Evolutionary conservation across 2,113 vertebrate species (phyloP), one percentile per base, ranked within the genome.

Genomic region (Desmodus rotundus): DNA sequence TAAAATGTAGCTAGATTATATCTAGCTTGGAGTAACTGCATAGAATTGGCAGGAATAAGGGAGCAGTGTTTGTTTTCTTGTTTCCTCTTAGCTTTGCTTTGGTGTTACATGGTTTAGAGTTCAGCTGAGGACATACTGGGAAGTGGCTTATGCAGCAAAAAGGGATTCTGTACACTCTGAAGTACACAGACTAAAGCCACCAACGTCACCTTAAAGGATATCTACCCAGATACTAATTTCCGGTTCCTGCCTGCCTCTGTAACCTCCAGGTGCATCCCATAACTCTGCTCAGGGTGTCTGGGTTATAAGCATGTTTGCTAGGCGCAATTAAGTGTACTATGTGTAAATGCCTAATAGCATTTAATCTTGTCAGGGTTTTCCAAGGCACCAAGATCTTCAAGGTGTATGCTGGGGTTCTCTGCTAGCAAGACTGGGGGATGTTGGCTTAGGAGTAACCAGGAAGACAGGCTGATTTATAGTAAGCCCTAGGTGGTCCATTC

Each of bases 61-160:
- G 67, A 65, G 9, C 19, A 58, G 70, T 68, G 67, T 82, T 88
- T 90, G 74, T 85, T 88, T 95, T 84, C 90, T 80, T 87, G 2
- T 74, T 96, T 78, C 70, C 92, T 89, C 61, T 92, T 36, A 33
- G 72, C 52, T 61, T 88, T 4, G 10, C 88, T 77, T 83, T 56
- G 43, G 52, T 65, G 76, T 96, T 65, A 87, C 45, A 65, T 38
- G 67, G 91, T 92, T 96, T 56, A 86, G 67, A 94, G 97, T 96
- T 97, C 97, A 97, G n/a, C 82, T 82, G 45, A 98, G 97, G 97
- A 96, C 94, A 97, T 19, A 22, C 47, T 58, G 78, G 91, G 93
- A 95, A 92, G 76, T 94, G 81, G 52, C 88, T 45, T 92, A 20
- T 88, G 88, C 45, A 92, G 91, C 67, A 87, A 87, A 61, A 97